A percentile compares a stretch with the other conserved stretches of the same genome.
phyloP scores from a whole-genome alignment of 2,888 invertebrate species.

The Erebia ligea region DNA sequence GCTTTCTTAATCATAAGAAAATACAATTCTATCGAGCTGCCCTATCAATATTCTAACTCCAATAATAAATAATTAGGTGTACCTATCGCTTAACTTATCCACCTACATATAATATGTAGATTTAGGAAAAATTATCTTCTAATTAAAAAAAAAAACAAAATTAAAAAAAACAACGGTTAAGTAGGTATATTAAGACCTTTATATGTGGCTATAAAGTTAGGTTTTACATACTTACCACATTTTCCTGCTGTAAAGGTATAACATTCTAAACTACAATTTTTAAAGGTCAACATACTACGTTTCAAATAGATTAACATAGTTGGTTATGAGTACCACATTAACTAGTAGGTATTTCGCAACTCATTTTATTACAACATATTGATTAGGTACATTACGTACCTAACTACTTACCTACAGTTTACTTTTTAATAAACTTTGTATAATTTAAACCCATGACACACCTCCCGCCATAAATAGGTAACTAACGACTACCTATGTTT shows the following conservation, averaged over 20 bases:
- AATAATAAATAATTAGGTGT: too few species aligned
- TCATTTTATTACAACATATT: not conserved
- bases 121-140: too few species aligned
- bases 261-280: not conserved
- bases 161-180: too few species aligned
- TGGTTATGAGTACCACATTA: not conserved
- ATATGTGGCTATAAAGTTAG: not conserved
- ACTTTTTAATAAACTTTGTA: not conserved
- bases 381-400: not conserved
- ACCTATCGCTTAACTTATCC: too few species aligned
- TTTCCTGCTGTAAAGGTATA: slow-evolving; percentile 10
- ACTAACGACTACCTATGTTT: slow-evolving; percentile 21
- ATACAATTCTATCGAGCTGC: not conserved
- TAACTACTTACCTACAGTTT: not conserved
- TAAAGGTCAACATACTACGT: slow-evolving; percentile 14
- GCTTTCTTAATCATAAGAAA: too few species aligned
- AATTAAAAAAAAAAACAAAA: too few species aligned
- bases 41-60: not conserved
- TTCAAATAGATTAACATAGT: slow-evolving; percentile 1
- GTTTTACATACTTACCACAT: not conserved
- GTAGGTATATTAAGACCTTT: not conserved
- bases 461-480: slow-evolving; percentile 28
- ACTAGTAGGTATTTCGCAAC: not conserved
- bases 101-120: too few species aligned
- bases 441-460: slow-evolving; percentile 21